phyloP scores from a whole-genome alignment of 2,797 vertebrate species.

The Iguana delicatissima region DNA sequence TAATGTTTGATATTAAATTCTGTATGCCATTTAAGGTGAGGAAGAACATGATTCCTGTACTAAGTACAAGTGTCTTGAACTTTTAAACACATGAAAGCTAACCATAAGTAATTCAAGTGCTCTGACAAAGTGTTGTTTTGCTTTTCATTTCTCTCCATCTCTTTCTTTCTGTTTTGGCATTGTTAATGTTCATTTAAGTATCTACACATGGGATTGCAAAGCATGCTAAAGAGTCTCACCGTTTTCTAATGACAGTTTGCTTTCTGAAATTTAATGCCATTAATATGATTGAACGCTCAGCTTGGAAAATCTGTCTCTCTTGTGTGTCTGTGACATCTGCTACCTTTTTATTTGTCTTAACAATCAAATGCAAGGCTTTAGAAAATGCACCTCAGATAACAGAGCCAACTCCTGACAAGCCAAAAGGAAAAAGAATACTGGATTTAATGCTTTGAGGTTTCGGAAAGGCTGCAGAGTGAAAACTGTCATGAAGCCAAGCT shows the following conservation, averaged over 20 bases:
- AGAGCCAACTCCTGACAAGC: constrained; percentile 53
- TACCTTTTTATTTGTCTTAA: constrained; percentile 64
- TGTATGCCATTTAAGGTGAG: constrained; percentile 32
- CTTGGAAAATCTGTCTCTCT: constrained; percentile 54
- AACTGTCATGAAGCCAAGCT: constrained; percentile 74
- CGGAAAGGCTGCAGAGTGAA: constrained; percentile 67
- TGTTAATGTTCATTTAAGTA: constrained; percentile 16
- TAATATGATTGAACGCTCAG: constrained; percentile 18
- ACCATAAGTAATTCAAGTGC: constrained; percentile 45
- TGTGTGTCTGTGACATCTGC: constrained; percentile 57
- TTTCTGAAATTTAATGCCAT: neutral
- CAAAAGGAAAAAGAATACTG: constrained; percentile 65
- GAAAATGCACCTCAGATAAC: constrained; percentile 48
- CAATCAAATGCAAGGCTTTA: constrained; percentile 56
- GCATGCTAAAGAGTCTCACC: constrained; percentile 22
- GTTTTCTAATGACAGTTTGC: constrained; percentile 38
- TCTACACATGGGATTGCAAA: neutral
- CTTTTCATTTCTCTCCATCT: constrained; percentile 21
- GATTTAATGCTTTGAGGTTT: constrained; percentile 53
- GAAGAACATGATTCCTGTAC: constrained; percentile 9
- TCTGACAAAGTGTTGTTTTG: constrained; percentile 37
- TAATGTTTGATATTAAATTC: neutral
- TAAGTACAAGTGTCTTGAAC: constrained; percentile 12
- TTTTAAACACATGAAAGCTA: constrained; percentile 51
- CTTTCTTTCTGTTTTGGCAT: constrained; percentile 4